Evolutionary conservation across 2,797 vertebrate genomes (phyloP), one percentile per base, ranked within the genome.

Genomic region (Coregonus sp.): DNA sequence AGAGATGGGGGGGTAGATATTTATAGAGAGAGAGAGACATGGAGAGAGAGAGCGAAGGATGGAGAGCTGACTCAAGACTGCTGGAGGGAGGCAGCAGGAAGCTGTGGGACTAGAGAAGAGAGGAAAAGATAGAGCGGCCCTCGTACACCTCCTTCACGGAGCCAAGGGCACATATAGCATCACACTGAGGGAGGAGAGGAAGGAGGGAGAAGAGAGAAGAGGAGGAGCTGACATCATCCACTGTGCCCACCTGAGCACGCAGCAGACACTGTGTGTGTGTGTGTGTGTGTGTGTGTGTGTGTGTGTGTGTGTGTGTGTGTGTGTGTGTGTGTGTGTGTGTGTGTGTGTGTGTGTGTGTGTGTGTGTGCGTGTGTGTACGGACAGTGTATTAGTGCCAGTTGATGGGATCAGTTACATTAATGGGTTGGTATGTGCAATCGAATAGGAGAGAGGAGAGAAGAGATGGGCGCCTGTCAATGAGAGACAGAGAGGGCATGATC

Each of bases 201-300:
- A 85, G 84, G 65, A 85, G 76, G 85, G 78, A 86, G 85, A 80
- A 87, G 86, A 82, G 84, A 86, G 83, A 72, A 82, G 85, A 87
- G 90, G 90, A 90, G 90, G 93, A 90, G 91, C 88, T 92, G 93
- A 94, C 82, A 71, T 85, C 80, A 92, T 93, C 89, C 92, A 92
- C 90, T 85, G 6, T 78, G 76, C 88, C 93, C 92, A 86, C 89
- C 81, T 89, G 5, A 54, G 47, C 35, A n/a, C 20, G 14, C 12
- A 29, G n/a, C 20, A 56, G 67, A 56, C 20, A 68, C 47, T 68
- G 63, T n/a, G 74, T 75, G 74, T 69, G 66, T 37, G 77, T 52
- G 61, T 50, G 73, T 67, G 35, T 9, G 61, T 67, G 20, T 40
- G 71, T 56, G 61, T 20, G 37, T 68, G 68, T 72, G 69, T 20